Evolutionary conservation across 2,113 vertebrate species (phyloP).

Genomic region (Lepisosteus oculatus): DNA sequence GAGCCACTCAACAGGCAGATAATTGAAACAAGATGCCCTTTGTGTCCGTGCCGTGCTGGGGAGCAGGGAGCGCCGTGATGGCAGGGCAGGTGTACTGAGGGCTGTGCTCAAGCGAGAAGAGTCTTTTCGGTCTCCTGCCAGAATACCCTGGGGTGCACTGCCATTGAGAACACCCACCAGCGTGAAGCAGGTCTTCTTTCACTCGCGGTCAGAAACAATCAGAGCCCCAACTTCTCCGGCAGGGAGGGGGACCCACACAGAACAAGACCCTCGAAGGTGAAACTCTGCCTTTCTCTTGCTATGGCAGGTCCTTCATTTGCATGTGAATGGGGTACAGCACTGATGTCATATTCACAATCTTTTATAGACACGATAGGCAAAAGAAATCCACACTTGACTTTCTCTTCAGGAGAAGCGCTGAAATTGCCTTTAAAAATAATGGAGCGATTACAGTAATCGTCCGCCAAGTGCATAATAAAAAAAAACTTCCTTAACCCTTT

Average conservation of each 20-base stretch:
- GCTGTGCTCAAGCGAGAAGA: not conserved
- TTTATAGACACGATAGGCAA: no score
- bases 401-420: no score
- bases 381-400: no score
- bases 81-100: slow-evolving; percentile 2
- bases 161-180: not conserved
- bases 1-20: slow-evolving; percentile 12
- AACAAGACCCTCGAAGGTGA: no score
- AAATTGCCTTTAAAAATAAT: no score
- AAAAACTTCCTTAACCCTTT: not conserved
- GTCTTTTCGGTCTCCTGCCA: slow-evolving; percentile 32
- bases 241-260: no score
- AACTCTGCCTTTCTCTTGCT: no score
- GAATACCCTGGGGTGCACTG: not conserved
- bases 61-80: not conserved
- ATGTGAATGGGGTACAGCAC: no score
- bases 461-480: not conserved
- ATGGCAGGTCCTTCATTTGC: no score
- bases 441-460: not conserved
- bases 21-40: slow-evolving; percentile 16
- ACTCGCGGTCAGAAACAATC: no score
- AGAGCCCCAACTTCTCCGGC: no score
- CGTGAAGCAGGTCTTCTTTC: not conserved
- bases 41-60: not conserved
- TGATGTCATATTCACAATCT: no score